A percentile compares a stretch with the other conserved stretches of the same genome.
Conservation (phyloP, 2,888 invertebrate species). For the Dorcus parallelipipedus region DNA sequence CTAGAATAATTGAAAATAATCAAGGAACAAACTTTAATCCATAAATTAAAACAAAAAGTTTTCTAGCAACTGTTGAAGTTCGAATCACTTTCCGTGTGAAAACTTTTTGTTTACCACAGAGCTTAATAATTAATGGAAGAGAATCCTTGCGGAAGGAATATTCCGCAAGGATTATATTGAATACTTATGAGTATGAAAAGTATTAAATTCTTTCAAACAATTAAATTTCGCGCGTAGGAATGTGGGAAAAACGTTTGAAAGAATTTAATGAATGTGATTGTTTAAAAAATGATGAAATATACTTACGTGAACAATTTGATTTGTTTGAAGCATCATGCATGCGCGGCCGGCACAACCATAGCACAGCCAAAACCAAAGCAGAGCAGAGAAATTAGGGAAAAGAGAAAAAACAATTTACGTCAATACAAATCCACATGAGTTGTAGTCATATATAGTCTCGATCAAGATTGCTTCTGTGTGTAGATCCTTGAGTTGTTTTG, state of each 20-base stretch:
- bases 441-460: conserved; percentile 39
- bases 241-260: background rate
- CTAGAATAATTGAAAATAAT: too few relatives aligned
- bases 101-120: too few relatives aligned
- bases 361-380: conserved; percentile 73
- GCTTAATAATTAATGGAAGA: too few relatives aligned
- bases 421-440: conserved; percentile 56
- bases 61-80: too few relatives aligned
- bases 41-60: too few relatives aligned
- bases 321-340: conserved; percentile 73
- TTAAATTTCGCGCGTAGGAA: too few relatives aligned
- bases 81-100: too few relatives aligned
- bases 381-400: conserved; percentile 78
- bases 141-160: too few relatives aligned
- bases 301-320: conserved; percentile 72
- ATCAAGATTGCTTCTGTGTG: conserved; percentile 45
- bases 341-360: conserved; percentile 77
- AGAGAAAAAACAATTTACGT: conserved; percentile 70
- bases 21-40: too few relatives aligned
- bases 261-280: background rate
- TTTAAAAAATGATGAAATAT: conserved; percentile 38
- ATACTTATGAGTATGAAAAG: too few relatives aligned
- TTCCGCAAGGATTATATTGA: too few relatives aligned
- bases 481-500: conserved; percentile 24
- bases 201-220: too few relatives aligned